phyloP scores from a whole-genome alignment of 2,888 invertebrate genomes.

The Dicroscelio sp. region DNA sequence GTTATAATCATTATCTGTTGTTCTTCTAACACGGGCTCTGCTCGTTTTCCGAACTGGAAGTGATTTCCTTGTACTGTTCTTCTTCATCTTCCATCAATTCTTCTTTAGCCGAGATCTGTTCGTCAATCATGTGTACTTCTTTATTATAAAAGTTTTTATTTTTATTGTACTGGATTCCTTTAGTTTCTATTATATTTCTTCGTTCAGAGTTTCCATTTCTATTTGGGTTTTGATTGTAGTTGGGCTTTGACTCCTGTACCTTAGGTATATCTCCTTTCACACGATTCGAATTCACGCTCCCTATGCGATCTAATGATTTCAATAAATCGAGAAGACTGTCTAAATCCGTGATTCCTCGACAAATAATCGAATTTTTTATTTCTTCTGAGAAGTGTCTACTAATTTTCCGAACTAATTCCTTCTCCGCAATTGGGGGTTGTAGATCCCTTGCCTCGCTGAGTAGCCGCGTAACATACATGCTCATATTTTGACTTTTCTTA shows the following conservation, averaged over 20 bases:
- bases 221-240: background rate
- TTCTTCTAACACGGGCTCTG: background rate
- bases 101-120: too few relatives aligned
- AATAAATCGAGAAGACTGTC: background rate
- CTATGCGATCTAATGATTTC: background rate
- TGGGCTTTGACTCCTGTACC: too few relatives aligned
- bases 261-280: background rate
- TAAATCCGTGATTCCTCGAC: background rate
- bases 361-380: background rate
- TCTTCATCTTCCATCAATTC: background rate
- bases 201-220: too few relatives aligned
- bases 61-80: too few relatives aligned
- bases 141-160: too few relatives aligned
- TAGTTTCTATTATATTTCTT: too few relatives aligned
- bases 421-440: background rate
- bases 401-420: background rate
- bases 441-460: background rate
- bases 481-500: background rate
- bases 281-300: background rate
- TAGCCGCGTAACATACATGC: background rate
- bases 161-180: too few relatives aligned
- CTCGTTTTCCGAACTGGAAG: background rate
- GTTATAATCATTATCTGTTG: too few relatives aligned
- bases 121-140: too few relatives aligned
- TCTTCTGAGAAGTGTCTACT: background rate